Base-by-base conservation (phyloP, 92 coral and sea anemone species). In the Palythoa grandiflora region DNA sequence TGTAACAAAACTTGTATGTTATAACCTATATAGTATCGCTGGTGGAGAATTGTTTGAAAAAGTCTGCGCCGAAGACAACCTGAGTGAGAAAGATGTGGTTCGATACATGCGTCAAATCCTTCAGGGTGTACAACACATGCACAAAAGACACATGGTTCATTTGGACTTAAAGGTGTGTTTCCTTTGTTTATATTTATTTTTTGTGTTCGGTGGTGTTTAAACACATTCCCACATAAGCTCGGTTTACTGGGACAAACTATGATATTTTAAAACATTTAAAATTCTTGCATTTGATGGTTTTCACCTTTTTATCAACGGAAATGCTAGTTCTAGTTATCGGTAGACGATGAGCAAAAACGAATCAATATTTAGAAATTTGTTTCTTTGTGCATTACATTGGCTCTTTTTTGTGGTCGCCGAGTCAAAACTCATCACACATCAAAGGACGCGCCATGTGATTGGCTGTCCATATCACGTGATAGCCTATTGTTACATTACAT, bases 121-220 rank as follows among this genome's bases (percentile, higher is more conserved):
- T 54, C 99, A 97, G 65, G 99, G 99, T 38, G 98, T 97, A 28
- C 96, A 96, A 70, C 99, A 97, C 91, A 97, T 97, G 99, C 99
- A 97, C 90, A 92, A 88, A 68, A 92, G 88, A 81, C 90, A 80
- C 75, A 97, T 97, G 76, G 97, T 97, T 71, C 99, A 97, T 81
- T 90, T 97, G 84, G 99, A 97, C 86, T 91, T 97, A 39, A 97
- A 97, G 94, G 99, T 95, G n/a, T 54, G 88, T 72, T 66, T 14
- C 11, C 61, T 16, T 71, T 71, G 11, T 11, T 39, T 21, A n/a
- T 65, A 60, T 35, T 19, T 15, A 17, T 16, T 77, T 72, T 68
- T 17, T 9, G 20, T 72, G n/a, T 72, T 38, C 14, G 20, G 19
- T 17, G 16, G 52, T 38, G 21, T 39, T 28, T 37, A 72, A 12